Percentiles rank a stretch among this genome's conserved stretches.
These are phyloP conservation scores for Eucera pruinosa DNA, from an alignment of 2,888 invertebrate species.

Conservation along the genomic window DNA sequence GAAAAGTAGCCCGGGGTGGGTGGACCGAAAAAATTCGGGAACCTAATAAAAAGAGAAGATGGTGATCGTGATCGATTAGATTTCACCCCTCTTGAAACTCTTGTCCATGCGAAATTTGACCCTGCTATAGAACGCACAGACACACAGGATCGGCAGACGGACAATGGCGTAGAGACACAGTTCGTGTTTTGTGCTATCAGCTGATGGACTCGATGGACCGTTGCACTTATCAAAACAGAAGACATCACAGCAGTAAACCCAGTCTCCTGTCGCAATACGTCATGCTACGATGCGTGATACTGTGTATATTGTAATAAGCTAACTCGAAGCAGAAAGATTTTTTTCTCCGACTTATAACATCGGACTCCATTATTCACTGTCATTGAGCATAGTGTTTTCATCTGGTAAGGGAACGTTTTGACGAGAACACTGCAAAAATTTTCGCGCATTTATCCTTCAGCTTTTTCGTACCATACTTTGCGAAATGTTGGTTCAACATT, in stretches of 20 bases:
- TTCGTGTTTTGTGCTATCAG: slow-evolving; percentile 63
- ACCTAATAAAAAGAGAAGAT: neutral
- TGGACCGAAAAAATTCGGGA: neutral
- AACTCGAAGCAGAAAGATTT: slow-evolving; percentile 32
- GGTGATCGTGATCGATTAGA: neutral
- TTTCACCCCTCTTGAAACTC: neutral
- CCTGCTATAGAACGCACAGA: neutral
- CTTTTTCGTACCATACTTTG: neutral
- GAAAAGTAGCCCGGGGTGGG: neutral
- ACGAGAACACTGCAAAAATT: neutral
- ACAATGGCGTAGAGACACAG: slow-evolving; percentile 66
- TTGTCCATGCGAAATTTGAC: too few relatives aligned
- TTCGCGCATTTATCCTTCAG: neutral
- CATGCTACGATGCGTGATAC: slow-evolving; percentile 30
- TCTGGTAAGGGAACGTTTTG: slow-evolving; percentile 38
- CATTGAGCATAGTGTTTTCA: slow-evolving; percentile 43
- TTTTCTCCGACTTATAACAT: slow-evolving; percentile 2
- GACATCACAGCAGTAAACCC: slow-evolving; percentile 26
- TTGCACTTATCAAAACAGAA: slow-evolving; percentile 57
- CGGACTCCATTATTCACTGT: slow-evolving; percentile 49
- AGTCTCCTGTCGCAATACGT: slow-evolving; percentile 22
- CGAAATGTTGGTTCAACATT: too few relatives aligned
- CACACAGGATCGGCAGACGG: neutral
- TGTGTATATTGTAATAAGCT: slow-evolving; percentile 51
- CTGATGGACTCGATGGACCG: slow-evolving; percentile 67